Percentiles rank a stretch among this genome's conserved stretches.
phyloP scores from a whole-genome alignment of 2,888 invertebrate genomes.

The Nineta flava region DNA sequence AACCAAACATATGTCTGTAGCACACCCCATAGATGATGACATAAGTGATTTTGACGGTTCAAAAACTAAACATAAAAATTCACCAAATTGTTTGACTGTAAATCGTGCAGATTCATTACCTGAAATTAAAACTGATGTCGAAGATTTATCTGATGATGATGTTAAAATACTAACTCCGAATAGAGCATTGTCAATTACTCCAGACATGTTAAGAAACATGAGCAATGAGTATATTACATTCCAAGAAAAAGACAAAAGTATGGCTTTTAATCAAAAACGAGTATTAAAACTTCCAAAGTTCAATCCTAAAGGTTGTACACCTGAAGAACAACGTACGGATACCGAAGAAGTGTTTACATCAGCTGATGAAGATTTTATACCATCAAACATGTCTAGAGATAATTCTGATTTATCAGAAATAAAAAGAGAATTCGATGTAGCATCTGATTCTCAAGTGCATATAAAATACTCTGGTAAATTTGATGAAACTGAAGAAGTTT shows the following conservation, averaged over 20 bases:
- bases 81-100: slow-evolving; percentile 11
- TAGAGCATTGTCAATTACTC: slow-evolving; percentile 17
- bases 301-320: background rate
- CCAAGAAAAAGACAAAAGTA: slow-evolving; percentile 20
- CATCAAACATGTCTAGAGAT: slow-evolving; percentile 16
- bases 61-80: slow-evolving; percentile 15
- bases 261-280: slow-evolving; percentile 3
- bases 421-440: slow-evolving; percentile 27
- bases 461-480: slow-evolving; percentile 28
- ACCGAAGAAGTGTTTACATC: slow-evolving; percentile 30
- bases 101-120: slow-evolving; percentile 4
- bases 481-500: slow-evolving; percentile 28
- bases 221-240: slow-evolving; percentile 18
- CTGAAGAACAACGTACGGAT: slow-evolving; percentile 22
- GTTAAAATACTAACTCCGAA: slow-evolving; percentile 8
- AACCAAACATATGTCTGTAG: slow-evolving; percentile 8
- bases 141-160: slow-evolving; percentile 29
- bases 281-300: background rate
- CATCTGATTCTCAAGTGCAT: slow-evolving; percentile 27
- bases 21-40: slow-evolving; percentile 8
- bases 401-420: slow-evolving; percentile 26
- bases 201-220: slow-evolving; percentile 19
- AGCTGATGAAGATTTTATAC: slow-evolving; percentile 25
- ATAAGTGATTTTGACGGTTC: slow-evolving; percentile 22
- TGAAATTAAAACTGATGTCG: slow-evolving; percentile 25